Conservation (phyloP, 2,888 invertebrate species). For the Agriopis leucophaearia region DNA sequence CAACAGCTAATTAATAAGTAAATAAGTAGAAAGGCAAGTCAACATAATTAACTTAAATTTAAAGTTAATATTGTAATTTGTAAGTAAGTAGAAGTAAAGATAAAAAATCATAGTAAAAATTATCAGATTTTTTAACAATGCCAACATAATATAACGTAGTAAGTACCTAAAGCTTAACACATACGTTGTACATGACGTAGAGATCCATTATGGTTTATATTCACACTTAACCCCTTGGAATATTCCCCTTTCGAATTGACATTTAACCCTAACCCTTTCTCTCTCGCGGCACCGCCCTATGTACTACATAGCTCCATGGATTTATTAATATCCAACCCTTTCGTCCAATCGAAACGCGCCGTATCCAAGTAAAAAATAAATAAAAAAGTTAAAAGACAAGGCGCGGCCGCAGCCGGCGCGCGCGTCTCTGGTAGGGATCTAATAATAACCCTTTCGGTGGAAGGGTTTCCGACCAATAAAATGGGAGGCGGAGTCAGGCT, state of each 20-base stretch:
- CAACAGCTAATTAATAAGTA: no score
- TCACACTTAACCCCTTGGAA: conserved; percentile 63
- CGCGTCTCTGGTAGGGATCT: conserved; percentile 68
- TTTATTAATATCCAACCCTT: conserved; percentile 82
- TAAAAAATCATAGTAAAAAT: neutral
- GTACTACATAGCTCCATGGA: conserved; percentile 60
- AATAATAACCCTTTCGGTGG: conserved; percentile 83
- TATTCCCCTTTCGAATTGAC: conserved; percentile 61
- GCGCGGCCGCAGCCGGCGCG: conserved; percentile 69
- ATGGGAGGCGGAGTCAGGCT: conserved; percentile 71
- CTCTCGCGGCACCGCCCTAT: conserved; percentile 66
- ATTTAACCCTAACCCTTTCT: conserved; percentile 75
- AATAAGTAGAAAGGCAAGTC: no score
- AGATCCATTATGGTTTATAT: conserved; percentile 52
- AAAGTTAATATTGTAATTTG: no score
- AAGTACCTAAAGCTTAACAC: neutral
- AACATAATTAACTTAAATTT: no score
- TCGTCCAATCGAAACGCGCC: conserved; percentile 73
- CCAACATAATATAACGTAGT: no score
- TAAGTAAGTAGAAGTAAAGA: no score
- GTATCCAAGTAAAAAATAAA: conserved; percentile 67
- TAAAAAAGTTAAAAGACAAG: conserved; percentile 81
- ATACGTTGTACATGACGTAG: conserved; percentile 11
- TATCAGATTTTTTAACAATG: neutral
- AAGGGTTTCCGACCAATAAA: conserved; percentile 81